phyloP scores from a whole-genome alignment of 2,888 invertebrate genomes.

The Schizaphis graminum region DNA sequence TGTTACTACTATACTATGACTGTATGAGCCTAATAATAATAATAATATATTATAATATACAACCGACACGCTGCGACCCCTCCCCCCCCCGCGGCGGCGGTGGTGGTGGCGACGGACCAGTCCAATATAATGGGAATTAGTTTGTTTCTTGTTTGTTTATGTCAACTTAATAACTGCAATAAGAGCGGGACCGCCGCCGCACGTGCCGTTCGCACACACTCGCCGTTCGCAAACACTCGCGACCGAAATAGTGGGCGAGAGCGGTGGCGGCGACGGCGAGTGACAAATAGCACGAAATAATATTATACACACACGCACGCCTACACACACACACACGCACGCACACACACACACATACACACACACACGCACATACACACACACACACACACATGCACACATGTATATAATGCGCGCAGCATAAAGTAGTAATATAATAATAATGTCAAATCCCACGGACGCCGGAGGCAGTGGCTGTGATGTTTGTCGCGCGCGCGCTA shows the following conservation, averaged over 20 bases:
- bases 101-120: constrained; percentile 5
- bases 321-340: too few relatives aligned
- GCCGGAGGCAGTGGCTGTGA: neutral
- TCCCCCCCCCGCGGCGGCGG: neutral
- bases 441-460: constrained; percentile 61
- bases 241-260: neutral
- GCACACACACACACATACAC: neutral
- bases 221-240: neutral
- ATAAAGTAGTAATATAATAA: constrained; percentile 41
- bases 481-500: constrained; percentile 22
- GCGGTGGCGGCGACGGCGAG: constrained; percentile 4
- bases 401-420: neutral
- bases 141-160: constrained; percentile 65
- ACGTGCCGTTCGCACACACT: constrained; percentile 58
- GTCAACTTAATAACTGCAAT: constrained; percentile 66
- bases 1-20: neutral
- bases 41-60: neutral
- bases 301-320: neutral
- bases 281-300: constrained; percentile 55
- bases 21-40: neutral
- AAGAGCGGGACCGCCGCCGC: constrained; percentile 54
- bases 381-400: neutral
- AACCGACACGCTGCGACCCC: constrained; percentile 1
- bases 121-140: constrained; percentile 65
- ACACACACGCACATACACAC: neutral